Conservation (phyloP, 2,888 invertebrate genomes). For the Sceliomorpha sp. region DNA sequence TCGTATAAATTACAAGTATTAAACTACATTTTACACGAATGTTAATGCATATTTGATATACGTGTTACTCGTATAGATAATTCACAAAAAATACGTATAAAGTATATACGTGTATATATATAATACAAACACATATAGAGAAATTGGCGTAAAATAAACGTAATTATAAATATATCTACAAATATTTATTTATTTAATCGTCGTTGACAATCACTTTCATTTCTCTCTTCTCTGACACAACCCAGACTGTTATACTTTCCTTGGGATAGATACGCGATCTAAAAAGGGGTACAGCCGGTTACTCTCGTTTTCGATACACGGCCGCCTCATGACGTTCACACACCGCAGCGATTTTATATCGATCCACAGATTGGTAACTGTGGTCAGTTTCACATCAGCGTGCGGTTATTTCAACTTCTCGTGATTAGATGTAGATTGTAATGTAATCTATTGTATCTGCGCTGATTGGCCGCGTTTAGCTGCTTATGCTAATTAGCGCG, state of each 20-base stretch:
- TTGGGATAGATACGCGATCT: slow-evolving; percentile 60
- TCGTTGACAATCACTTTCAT: slow-evolving; percentile 69
- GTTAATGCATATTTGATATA: no score
- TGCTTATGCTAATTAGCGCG: slow-evolving; percentile 47
- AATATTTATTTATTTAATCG: no score
- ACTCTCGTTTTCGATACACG: slow-evolving; percentile 65
- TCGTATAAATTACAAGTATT: no score
- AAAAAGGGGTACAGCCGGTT: slow-evolving; percentile 55
- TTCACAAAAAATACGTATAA: no score
- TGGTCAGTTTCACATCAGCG: no score
- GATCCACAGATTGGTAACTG: slow-evolving; percentile 14
- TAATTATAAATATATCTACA: no score
- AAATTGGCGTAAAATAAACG: no score
- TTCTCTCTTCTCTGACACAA: slow-evolving; percentile 75
- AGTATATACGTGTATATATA: no score
- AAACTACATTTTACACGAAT: no score
- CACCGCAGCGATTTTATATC: slow-evolving; percentile 15
- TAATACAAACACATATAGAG: no score
- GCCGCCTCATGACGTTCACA: slow-evolving; percentile 22
- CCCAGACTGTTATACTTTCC: slow-evolving; percentile 74
- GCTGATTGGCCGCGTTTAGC: slow-evolving; percentile 40
- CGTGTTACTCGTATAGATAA: no score
- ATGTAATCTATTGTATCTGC: slow-evolving; percentile 42
- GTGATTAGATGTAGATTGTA: slow-evolving; percentile 20
- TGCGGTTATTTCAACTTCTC: not conserved